A percentile compares a stretch with the other conserved stretches of the same genome.
These are phyloP conservation scores for Rhombomys opimus DNA, from an alignment of 2,113 vertebrate genomes.

Conservation along the genomic window DNA sequence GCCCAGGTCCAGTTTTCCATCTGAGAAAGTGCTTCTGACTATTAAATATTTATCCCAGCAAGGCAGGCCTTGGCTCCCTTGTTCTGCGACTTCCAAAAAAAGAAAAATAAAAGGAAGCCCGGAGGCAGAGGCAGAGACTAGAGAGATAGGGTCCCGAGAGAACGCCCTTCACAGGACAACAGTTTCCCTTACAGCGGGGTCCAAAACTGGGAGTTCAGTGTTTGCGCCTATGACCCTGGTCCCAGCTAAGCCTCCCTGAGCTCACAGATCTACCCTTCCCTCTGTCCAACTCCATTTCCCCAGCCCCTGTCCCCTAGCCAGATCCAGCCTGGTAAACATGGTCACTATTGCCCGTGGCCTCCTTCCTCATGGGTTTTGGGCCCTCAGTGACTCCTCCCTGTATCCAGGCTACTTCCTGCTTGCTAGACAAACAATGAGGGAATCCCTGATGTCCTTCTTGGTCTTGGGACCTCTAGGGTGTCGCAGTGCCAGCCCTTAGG, in stretches of 20 bases:
- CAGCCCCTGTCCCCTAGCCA: neutral
- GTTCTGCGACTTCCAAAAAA: conserved; percentile 5
- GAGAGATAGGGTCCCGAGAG: neutral
- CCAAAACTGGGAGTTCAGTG: fast-evolving
- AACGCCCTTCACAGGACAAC: neutral
- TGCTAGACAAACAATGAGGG: fast-evolving
- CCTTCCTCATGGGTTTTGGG: neutral
- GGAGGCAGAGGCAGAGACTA: neutral
- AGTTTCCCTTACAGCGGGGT: neutral
- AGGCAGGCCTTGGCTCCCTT: neutral
- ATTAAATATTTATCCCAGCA: conserved; percentile 66
- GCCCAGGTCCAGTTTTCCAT: conserved; percentile 53
- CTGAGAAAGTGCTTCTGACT: conserved; percentile 60
- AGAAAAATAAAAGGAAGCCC: conserved; percentile 8
- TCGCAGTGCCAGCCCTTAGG: neutral
- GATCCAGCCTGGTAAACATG: neutral
- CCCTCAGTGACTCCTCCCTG: neutral
- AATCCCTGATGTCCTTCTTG: neutral
- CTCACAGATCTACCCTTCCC: too few relatives aligned
- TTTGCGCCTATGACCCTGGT: fast-evolving
- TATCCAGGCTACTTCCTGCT: too few relatives aligned
- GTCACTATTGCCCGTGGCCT: too few relatives aligned
- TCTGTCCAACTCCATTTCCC: neutral
- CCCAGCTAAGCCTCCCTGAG: neutral
- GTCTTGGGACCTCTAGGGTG: neutral